Evolutionary conservation across 2,113 vertebrate genomes (phyloP).

Genomic region (Ammospiza nelsoni): DNA sequence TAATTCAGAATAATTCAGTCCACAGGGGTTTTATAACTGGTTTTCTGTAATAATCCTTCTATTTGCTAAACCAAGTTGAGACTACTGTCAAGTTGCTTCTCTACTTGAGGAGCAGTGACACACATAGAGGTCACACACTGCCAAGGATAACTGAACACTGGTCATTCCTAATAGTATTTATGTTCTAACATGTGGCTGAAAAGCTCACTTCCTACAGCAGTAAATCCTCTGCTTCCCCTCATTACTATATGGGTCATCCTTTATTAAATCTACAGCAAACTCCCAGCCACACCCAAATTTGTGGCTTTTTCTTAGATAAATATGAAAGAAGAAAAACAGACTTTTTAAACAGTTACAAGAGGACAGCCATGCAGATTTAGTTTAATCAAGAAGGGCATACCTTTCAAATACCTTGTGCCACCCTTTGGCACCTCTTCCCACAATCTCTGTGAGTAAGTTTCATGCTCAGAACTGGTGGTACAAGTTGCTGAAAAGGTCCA

Average conservation of each 20-base stretch:
- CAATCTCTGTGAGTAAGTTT: background rate
- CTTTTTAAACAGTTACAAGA: background rate
- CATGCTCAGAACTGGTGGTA: fast-evolving
- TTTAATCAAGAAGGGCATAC: background rate
- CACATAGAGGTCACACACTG: background rate
- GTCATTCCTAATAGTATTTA: background rate
- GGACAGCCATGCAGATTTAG: background rate
- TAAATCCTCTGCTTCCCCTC: background rate
- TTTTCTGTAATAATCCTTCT: background rate
- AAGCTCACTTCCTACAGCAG: background rate
- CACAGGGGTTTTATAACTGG: background rate
- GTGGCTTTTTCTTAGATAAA: background rate
- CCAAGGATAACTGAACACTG: background rate
- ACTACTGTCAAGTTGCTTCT: background rate
- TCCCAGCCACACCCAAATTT: background rate
- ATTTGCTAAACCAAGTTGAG: background rate
- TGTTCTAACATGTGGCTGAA: background rate
- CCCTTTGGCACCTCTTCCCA: background rate
- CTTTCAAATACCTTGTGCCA: background rate
- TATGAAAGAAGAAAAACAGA: background rate
- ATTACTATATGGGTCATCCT: background rate
- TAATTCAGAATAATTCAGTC: background rate
- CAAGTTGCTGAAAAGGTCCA: background rate
- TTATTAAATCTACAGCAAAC: background rate
- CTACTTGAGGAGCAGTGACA: background rate